A percentile compares a stretch with the other conserved stretches of the same genome.
Evolutionary conservation across 2,797 vertebrate species (phyloP).

Genomic region (Pseudomugil gertrudae): DNA sequence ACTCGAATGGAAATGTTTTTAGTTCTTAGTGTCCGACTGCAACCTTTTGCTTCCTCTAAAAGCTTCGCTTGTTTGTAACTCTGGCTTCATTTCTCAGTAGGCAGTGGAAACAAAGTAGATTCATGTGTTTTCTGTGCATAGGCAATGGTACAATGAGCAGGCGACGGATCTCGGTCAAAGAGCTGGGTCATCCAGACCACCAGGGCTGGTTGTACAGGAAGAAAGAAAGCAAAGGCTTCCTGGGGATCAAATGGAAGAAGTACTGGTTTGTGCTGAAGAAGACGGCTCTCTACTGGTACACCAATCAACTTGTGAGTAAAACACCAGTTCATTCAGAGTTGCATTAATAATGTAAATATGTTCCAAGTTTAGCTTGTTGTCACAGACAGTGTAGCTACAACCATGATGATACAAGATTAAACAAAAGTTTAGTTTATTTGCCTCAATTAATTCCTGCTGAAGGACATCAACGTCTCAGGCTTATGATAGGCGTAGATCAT

Average conservation of each 20-base stretch:
- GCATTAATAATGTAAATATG: not conserved
- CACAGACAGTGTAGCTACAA: not conserved
- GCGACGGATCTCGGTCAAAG: conserved; percentile 94
- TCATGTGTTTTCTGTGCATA: conserved; percentile 57
- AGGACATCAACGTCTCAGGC: not conserved
- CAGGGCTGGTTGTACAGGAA: conserved; percentile 98
- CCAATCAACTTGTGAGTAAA: conserved; percentile 89
- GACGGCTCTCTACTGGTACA: conserved; percentile 94
- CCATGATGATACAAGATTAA: not conserved
- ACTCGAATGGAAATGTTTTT: conserved; percentile 29
- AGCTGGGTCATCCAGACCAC: conserved; percentile 91
- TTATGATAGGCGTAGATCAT: not conserved
- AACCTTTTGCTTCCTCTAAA: conserved; percentile 12
- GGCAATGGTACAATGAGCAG: conserved; percentile 93
- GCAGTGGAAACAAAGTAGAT: not conserved
- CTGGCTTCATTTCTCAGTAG: not conserved
- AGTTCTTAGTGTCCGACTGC: not conserved
- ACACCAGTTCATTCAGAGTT: not conserved
- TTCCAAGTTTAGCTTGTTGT: not conserved
- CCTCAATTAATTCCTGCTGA: not conserved
- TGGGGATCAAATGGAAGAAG: conserved; percentile 98
- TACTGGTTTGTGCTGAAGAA: conserved; percentile 98
- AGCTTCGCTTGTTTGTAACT: not conserved
- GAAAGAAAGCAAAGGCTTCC: conserved; percentile 92
- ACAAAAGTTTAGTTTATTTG: not conserved